Evolutionary conservation across 2,113 vertebrate species (phyloP).

Genomic region (Silurus glanis): DNA sequence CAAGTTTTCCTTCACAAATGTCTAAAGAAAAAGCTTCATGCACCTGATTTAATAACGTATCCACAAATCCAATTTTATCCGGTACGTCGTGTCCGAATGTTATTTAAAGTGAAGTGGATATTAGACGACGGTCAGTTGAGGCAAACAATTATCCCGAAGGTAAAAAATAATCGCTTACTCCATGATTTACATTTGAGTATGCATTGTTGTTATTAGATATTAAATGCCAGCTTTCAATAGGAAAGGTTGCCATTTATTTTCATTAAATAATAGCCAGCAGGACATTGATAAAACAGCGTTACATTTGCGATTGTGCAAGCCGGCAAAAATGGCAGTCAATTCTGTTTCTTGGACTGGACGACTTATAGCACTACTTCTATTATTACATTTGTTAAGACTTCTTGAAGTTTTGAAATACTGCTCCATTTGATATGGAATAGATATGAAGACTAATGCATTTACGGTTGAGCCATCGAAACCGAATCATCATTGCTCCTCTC

Average conservation of each 20-base stretch:
- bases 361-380: not conserved
- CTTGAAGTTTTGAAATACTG: not conserved
- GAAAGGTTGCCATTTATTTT: slow-evolving; percentile 8
- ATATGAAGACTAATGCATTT: not conserved
- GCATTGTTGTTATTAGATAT: not conserved
- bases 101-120: not conserved
- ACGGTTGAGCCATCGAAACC: no score
- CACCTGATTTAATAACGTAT: not conserved
- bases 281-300: not conserved
- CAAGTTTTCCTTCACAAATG: not conserved
- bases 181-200: not conserved
- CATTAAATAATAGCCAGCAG: not conserved
- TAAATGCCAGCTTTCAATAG: slow-evolving; percentile 1
- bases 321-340: not conserved
- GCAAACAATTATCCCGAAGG: not conserved
- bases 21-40: not conserved
- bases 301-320: not conserved
- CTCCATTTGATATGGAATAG: not conserved
- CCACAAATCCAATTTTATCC: not conserved
- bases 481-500: not conserved
- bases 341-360: not conserved
- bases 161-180: not conserved
- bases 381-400: not conserved
- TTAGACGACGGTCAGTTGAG: not conserved
- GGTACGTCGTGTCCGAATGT: not conserved